Percentiles rank a stretch among this genome's conserved stretches.
These are phyloP conservation scores for Pangasianodon hypophthalmus DNA, from an alignment of 2,113 vertebrate genomes.

Conservation along the genomic window DNA sequence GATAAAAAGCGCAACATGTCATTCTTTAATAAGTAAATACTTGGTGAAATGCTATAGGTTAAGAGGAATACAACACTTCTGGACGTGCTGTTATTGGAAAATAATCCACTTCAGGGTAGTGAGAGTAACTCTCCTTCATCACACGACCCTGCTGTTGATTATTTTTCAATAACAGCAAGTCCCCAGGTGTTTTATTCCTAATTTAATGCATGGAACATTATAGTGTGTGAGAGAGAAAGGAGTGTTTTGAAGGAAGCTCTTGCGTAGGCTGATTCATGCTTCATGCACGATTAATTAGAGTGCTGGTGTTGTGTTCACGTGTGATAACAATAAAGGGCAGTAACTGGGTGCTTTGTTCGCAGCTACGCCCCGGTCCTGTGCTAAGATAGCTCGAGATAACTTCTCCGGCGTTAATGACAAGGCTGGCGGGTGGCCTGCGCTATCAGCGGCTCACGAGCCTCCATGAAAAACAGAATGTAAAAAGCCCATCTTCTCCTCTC, in stretches of 20 bases:
- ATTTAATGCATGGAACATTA: neutral
- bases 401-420: constrained; percentile 58
- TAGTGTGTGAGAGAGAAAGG: neutral
- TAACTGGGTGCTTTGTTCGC: constrained; percentile 19
- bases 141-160: neutral
- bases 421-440: constrained; percentile 42
- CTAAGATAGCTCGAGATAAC: constrained; percentile 42
- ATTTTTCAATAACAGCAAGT: neutral
- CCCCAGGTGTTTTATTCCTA: neutral
- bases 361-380: constrained; percentile 29
- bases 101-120: neutral
- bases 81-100: neutral
- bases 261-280: constrained; percentile 20
- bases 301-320: constrained; percentile 35
- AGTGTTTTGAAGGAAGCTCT: neutral
- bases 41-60: neutral
- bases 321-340: constrained; percentile 47
- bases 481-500: constrained; percentile 27
- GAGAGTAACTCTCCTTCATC: neutral
- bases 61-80: neutral
- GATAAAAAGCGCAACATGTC: neutral
- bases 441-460: constrained; percentile 14
- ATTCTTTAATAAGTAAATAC: neutral
- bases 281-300: constrained; percentile 35
- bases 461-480: neutral